These are phyloP conservation scores for Acromyrmex echinatior DNA, from an alignment of 1,140 invertebrate genomes.

Conservation along the genomic window DNA sequence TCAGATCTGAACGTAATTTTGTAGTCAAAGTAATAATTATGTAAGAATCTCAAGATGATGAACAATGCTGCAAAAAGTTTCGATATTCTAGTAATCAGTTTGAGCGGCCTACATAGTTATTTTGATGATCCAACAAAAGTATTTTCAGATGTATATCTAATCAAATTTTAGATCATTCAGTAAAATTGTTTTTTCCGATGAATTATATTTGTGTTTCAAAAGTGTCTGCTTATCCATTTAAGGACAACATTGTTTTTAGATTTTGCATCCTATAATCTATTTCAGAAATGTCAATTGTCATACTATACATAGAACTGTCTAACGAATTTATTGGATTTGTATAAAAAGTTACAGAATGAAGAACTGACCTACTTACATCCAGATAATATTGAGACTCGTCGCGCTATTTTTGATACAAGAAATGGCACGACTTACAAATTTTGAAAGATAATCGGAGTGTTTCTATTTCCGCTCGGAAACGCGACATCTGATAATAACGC, in stretches of 20 bases:
- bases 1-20: too few species aligned
- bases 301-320: neutral
- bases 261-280: neutral
- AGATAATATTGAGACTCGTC: neutral
- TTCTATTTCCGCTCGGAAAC: conserved; percentile 42
- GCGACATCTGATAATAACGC: neutral
- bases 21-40: too few species aligned
- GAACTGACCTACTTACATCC: conserved; percentile 7
- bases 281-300: conserved; percentile 8
- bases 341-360: neutral
- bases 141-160: too few species aligned
- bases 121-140: too few species aligned
- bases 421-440: neutral
- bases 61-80: too few species aligned
- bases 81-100: too few species aligned
- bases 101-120: too few species aligned
- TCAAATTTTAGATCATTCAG: too few species aligned
- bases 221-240: neutral
- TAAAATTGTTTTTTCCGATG: too few species aligned
- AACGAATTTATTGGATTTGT: neutral
- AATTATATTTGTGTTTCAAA: neutral
- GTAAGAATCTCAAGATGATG: too few species aligned
- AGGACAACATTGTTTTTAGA: neutral
- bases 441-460: conserved; percentile 9
- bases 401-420: conserved; percentile 30